These are phyloP conservation scores for Dromaius novaehollandiae DNA, from an alignment of 2,113 vertebrate genomes.

Conservation along the genomic window DNA sequence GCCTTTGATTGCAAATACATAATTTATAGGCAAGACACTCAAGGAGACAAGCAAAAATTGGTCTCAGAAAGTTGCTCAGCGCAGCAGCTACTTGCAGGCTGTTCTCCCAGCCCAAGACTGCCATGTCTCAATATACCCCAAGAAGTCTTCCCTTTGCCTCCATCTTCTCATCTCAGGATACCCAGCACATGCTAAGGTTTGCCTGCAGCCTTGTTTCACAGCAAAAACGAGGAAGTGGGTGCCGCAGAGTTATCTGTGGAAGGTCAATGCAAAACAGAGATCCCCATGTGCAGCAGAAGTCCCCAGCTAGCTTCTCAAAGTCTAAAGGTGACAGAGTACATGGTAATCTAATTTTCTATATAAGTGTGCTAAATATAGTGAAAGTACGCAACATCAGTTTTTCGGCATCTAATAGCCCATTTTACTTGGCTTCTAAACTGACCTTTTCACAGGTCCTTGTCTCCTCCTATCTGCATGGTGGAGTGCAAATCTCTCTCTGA, in stretches of 20 bases:
- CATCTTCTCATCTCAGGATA: background rate
- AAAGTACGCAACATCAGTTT: background rate
- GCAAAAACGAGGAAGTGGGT: background rate
- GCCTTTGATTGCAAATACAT: background rate
- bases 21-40: background rate
- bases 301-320: background rate
- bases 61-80: background rate
- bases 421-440: background rate
- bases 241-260: background rate
- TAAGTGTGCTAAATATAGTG: background rate
- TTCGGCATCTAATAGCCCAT: background rate
- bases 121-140: background rate
- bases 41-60: background rate
- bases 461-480: fast-evolving
- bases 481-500: background rate
- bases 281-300: background rate
- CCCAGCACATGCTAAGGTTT: background rate
- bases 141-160: background rate
- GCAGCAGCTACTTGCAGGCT: background rate
- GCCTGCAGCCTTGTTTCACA: background rate
- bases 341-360: background rate
- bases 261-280: background rate
- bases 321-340: background rate
- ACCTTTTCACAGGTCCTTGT: background rate
- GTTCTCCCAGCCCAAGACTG: background rate